Evolutionary conservation across 2,797 vertebrate species (phyloP), one percentile per base, ranked within the genome.

Genomic region (Gallirallus australis): DNA sequence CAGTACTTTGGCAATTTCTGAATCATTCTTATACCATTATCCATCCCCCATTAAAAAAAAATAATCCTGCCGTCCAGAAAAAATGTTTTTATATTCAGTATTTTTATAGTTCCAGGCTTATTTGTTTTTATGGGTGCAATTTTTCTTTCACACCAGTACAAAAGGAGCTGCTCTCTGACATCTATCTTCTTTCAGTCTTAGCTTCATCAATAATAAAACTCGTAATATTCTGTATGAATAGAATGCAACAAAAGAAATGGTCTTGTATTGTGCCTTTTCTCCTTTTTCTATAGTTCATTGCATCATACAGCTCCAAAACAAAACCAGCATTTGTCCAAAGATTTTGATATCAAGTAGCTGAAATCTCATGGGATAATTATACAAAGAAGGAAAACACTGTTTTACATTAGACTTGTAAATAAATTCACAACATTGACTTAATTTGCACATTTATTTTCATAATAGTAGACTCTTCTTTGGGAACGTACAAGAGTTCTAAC

Each of bases 71-170:
- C n/a, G 27, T 88, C 45, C 69, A 68, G 48, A 69, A 69, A 86
- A 89, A 83, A 71, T 42, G 33, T 39, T 92, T 93, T 83, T 86
- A 69, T 91, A 88, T 76, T 86, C 70, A 90, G 31, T 86, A 91
- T 81, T 95, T 93, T 90, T 83, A 83, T 57, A 95, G 72, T 83
- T 89, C 15, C 25, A 27, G 68, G 90, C 47, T 91, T 93, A 91
- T 96, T 86, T 91, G 72, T 13, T 93, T 93, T 91, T 93, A 82
- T 84, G 83, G 47, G 80, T 93, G 42, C 52, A 56, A 95, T 95
- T 96, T 93, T 92, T 91, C 95, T 95, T 93, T 91, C 79, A 78
- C 17, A 75, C 17, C 52, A 89, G 35, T 79, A 89, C 70, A 84
- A 86, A 82, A 92, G 27, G 17, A 83, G 31, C 23, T 94, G 63